Conservation (phyloP, 2,113 vertebrate genomes). For the Agapornis roseicollis region DNA sequence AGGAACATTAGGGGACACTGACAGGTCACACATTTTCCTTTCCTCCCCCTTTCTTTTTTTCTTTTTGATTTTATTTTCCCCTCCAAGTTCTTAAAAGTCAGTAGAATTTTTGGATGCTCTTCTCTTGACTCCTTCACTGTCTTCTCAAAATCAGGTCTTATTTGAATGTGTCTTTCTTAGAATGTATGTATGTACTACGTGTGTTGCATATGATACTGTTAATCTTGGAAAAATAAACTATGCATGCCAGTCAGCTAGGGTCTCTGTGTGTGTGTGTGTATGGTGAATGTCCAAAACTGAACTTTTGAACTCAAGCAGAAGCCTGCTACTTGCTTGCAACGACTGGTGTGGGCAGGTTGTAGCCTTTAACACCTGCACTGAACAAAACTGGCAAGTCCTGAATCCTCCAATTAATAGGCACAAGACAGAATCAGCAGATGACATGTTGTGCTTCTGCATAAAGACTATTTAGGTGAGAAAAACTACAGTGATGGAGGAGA, state of each 20-base stretch:
- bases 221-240: not conserved
- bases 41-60: not conserved
- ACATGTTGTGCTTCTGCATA: not conserved
- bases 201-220: not conserved
- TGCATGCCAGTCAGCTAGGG: not conserved
- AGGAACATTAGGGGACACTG: accelerated
- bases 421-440: not conserved
- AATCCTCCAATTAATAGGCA: not conserved
- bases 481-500: not conserved
- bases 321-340: not conserved
- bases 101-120: not conserved
- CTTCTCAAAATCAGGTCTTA: not conserved
- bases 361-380: not conserved
- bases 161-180: not conserved
- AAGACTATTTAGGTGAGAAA: not conserved
- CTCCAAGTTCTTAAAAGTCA: not conserved
- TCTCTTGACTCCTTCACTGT: not conserved
- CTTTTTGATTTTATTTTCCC: not conserved
- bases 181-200: not conserved
- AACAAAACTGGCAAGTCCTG: not conserved
- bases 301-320: not conserved
- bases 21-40: not conserved
- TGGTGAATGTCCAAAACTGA: not conserved
- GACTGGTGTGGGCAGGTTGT: accelerated
- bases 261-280: not conserved